phyloP scores from a whole-genome alignment of 2,888 invertebrate genomes.

The Siphlonurus alternatus region DNA sequence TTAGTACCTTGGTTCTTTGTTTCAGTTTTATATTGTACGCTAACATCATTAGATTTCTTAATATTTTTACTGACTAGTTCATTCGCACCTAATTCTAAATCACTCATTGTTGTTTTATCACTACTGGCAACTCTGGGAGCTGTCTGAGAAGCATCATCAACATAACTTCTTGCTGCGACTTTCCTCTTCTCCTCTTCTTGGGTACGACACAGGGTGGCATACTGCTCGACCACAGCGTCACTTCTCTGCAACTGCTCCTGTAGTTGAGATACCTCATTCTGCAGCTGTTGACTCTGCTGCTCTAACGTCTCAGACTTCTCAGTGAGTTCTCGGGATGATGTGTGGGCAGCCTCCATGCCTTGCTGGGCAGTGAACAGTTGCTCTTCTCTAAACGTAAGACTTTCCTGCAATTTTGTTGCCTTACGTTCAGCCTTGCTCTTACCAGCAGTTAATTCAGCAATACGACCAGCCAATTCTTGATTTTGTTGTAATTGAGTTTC shows the following conservation, averaged over 20 bases:
- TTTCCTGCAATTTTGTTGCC: neutral
- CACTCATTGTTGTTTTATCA: neutral
- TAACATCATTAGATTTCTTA: too few relatives aligned
- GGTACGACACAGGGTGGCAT: constrained; percentile 13
- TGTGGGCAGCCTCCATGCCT: constrained; percentile 11
- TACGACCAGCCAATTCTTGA: constrained; percentile 13
- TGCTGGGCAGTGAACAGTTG: neutral
- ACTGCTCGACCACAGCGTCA: neutral
- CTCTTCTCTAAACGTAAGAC: neutral
- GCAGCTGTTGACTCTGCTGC: neutral
- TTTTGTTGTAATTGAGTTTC: constrained; percentile 13
- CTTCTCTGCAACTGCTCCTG: constrained; percentile 6
- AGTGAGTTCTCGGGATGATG: constrained; percentile 11
- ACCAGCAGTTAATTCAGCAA: constrained; percentile 10
- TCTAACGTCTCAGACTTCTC: constrained; percentile 17
- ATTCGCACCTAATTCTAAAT: neutral
- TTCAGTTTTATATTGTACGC: too few relatives aligned
- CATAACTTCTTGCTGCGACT: neutral
- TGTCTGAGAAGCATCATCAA: neutral
- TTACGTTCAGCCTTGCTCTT: constrained; percentile 1
- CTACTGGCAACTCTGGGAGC: too few relatives aligned
- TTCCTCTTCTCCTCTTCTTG: constrained; percentile 15
- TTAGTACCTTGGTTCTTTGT: too few relatives aligned
- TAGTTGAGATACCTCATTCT: constrained; percentile 9
- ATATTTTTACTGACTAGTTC: neutral